A percentile compares a stretch with the other conserved stretches of the same genome.
These are phyloP conservation scores for Notodonta dromedarius DNA, from an alignment of 2,888 invertebrate genomes.

Conservation along the genomic window DNA sequence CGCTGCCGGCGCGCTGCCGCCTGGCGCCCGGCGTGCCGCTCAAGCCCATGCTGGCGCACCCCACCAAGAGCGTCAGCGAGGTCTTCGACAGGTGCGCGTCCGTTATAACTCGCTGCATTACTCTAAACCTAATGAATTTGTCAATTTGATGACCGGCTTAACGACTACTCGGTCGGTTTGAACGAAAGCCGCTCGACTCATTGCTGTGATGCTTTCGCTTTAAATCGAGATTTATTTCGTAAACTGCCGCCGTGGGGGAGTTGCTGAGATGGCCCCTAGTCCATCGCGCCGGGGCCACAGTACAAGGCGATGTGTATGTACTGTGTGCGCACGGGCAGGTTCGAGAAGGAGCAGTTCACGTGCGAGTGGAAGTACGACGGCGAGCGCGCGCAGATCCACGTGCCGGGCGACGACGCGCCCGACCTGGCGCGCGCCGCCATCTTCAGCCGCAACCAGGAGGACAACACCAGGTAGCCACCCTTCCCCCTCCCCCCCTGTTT, in stretches of 20 bases:
- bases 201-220: too few relatives aligned
- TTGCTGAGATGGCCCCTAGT: too few relatives aligned
- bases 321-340: constrained; percentile 62
- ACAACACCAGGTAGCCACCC: constrained; percentile 70
- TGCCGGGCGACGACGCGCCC: constrained; percentile 76
- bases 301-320: neutral
- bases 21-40: constrained; percentile 96
- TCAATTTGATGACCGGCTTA: too few relatives aligned
- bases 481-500: too few relatives aligned
- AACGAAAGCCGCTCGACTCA: too few relatives aligned
- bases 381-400: constrained; percentile 95
- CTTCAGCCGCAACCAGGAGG: constrained; percentile 96
- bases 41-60: constrained; percentile 99
- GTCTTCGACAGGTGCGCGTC: constrained; percentile 73
- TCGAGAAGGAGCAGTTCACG: constrained; percentile 94
- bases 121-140: too few relatives aligned
- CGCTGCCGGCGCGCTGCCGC: constrained; percentile 91
- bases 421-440: constrained; percentile 88
- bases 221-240: too few relatives aligned
- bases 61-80: constrained; percentile 96
- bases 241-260: too few relatives aligned
- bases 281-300: neutral
- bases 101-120: too few relatives aligned
- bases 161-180: too few relatives aligned
- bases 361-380: constrained; percentile 99